phyloP scores from a whole-genome alignment of 2,888 invertebrate genomes.

The Callinectes sapidus region DNA sequence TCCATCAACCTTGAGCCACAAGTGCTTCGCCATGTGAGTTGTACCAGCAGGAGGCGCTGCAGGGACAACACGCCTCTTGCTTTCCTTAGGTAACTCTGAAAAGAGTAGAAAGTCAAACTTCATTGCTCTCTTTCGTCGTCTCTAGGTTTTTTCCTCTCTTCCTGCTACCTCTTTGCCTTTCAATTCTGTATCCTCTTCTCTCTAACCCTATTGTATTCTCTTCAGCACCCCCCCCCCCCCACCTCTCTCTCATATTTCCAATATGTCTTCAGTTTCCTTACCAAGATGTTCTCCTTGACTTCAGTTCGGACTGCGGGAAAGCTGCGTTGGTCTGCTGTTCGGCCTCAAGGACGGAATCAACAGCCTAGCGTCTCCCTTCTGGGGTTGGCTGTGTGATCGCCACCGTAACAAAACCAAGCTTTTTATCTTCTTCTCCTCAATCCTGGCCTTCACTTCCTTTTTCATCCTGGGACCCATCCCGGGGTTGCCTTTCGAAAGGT shows the following conservation, averaged over 20 bases:
- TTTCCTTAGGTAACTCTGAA: background rate
- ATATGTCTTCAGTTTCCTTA: background rate
- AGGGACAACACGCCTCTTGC: background rate
- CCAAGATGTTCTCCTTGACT: background rate
- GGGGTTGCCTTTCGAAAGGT: conserved; percentile 73
- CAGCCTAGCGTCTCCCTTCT: conserved; percentile 73
- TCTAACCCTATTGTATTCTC: background rate
- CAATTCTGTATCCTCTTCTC: too few relatives aligned
- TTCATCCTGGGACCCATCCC: conserved; percentile 73
- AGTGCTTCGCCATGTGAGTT: conserved; percentile 73
- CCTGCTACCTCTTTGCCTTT: background rate
- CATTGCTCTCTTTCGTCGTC: background rate
- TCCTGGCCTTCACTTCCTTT: conserved; percentile 73
- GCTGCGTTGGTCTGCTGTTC: conserved; percentile 73
- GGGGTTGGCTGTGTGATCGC: conserved; percentile 74
- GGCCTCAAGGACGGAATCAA: conserved; percentile 74
- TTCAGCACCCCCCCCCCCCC: background rate
- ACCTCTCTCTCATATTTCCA: too few relatives aligned
- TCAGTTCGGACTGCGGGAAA: conserved; percentile 73
- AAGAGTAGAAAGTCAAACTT: background rate
- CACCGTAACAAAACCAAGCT: conserved; percentile 67
- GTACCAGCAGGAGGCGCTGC: background rate
- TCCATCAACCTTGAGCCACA: conserved; percentile 74
- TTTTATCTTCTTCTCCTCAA: conserved; percentile 71
- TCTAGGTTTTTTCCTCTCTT: background rate